Evolutionary conservation across 2,888 invertebrate genomes (phyloP).

Genomic region (Monopis laevigella): DNA sequence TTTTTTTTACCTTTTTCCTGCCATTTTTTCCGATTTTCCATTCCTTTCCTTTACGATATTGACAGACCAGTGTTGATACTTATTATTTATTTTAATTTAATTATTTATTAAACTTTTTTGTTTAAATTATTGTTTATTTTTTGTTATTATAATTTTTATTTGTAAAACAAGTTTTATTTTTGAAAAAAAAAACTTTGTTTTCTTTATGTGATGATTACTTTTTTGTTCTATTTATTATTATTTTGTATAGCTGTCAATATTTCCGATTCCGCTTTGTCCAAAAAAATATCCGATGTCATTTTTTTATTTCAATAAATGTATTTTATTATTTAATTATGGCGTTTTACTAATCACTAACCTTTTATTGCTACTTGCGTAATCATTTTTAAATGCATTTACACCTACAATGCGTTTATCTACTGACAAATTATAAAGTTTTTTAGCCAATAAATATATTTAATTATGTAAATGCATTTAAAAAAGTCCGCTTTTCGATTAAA

Average conservation of each 20-base stretch:
- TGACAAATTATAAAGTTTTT: too few species aligned
- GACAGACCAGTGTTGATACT: slow-evolving; percentile 67
- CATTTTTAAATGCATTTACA: too few species aligned
- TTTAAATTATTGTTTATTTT: slow-evolving; percentile 55
- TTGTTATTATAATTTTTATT: slow-evolving; percentile 24
- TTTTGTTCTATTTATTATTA: slow-evolving; percentile 41
- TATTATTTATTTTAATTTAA: slow-evolving; percentile 40
- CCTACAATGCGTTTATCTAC: too few species aligned
- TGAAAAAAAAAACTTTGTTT: slow-evolving; percentile 41
- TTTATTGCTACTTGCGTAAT: not conserved
- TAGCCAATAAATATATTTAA: too few species aligned
- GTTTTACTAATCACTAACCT: slow-evolving; percentile 29
- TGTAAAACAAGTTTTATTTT: slow-evolving; percentile 54
- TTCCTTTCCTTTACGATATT: slow-evolving; percentile 49
- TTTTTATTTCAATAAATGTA: slow-evolving; percentile 66
- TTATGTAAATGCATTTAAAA: too few species aligned
- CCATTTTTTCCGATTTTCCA: slow-evolving; percentile 26
- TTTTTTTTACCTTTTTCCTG: slow-evolving; percentile 19
- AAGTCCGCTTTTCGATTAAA: too few species aligned
- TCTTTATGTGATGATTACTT: slow-evolving; percentile 30
- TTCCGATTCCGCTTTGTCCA: slow-evolving; percentile 47
- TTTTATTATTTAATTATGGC: slow-evolving; percentile 37
- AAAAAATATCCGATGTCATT: slow-evolving; percentile 54
- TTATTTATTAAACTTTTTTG: slow-evolving; percentile 59
- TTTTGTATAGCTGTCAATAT: slow-evolving; percentile 62